phyloP scores from a whole-genome alignment of 2,797 vertebrate genomes.

The Mastacembelus armatus region DNA sequence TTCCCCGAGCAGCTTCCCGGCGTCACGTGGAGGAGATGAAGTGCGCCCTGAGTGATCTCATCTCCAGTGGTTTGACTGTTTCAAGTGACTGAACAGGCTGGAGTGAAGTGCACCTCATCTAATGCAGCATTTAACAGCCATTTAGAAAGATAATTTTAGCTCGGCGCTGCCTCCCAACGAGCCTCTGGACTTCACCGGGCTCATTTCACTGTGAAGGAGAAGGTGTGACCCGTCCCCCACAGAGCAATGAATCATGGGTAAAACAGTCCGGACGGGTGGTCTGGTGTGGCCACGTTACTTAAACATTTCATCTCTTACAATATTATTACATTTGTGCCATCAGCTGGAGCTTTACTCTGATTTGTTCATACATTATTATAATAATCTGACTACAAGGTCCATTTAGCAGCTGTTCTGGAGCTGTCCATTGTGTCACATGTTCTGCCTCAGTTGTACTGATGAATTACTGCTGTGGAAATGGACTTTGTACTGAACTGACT shows the following conservation, averaged over 20 bases:
- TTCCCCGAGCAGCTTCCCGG: neutral
- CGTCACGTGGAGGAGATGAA: neutral
- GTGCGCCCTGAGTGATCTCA: neutral
- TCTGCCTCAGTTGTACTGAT: too few species aligned
- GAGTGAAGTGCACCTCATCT: constrained; percentile 18
- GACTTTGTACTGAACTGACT: too few species aligned
- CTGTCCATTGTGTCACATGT: too few species aligned
- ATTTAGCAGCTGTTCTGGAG: too few species aligned
- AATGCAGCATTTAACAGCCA: constrained; percentile 23
- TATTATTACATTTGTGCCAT: neutral
- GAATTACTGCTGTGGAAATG: too few species aligned
- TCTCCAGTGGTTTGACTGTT: constrained; percentile 1
- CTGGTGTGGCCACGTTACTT: neutral
- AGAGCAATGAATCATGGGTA: constrained; percentile 44
- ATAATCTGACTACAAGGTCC: too few species aligned
- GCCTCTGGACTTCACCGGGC: constrained; percentile 29
- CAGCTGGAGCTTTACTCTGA: neutral
- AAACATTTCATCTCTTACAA: neutral
- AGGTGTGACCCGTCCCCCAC: constrained; percentile 11
- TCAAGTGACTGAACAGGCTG: constrained; percentile 1
- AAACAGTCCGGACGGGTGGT: neutral
- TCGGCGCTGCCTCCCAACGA: neutral
- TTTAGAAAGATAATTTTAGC: constrained; percentile 45
- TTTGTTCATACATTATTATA: neutral
- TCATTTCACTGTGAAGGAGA: constrained; percentile 26